A percentile compares a stretch with the other conserved stretches of the same genome.
These are phyloP conservation scores for Casuarius casuarius DNA, from an alignment of 2,113 vertebrate genomes.

Conservation along the genomic window DNA sequence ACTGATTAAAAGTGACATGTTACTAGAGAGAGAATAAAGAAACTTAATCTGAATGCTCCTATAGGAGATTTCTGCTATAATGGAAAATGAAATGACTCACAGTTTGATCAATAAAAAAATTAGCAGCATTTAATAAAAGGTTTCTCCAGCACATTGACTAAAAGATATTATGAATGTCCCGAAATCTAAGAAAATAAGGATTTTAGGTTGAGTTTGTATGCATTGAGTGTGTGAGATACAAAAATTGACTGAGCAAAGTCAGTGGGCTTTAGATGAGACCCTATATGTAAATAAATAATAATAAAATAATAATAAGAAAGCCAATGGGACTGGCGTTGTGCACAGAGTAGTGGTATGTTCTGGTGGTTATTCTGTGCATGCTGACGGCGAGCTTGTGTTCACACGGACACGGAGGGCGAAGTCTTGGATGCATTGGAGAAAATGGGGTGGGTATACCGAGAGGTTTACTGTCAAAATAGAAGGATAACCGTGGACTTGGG, in stretches of 20 bases:
- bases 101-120: constrained; percentile 82
- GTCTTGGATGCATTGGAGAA: too few relatives aligned
- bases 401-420: too few relatives aligned
- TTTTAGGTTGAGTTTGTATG: not conserved
- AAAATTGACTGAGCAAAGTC: not conserved
- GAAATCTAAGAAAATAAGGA: constrained; percentile 18
- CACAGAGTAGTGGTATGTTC: accelerated
- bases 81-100: constrained; percentile 78
- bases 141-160: constrained; percentile 65
- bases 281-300: not conserved
- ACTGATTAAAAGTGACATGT: constrained; percentile 79
- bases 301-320: not conserved
- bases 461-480: too few relatives aligned
- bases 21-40: constrained; percentile 73
- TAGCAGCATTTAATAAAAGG: constrained; percentile 80
- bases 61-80: constrained; percentile 75
- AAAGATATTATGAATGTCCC: constrained; percentile 30
- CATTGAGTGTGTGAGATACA: not conserved
- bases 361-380: not conserved
- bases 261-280: not conserved
- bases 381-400: too few relatives aligned
- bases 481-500: not conserved
- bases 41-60: constrained; percentile 63
- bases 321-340: not conserved
- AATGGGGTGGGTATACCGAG: too few relatives aligned